Percentiles rank a stretch among this genome's conserved stretches.
These are phyloP conservation scores for Philopedon plagiatum DNA, from an alignment of 2,888 invertebrate genomes.

Conservation along the genomic window DNA sequence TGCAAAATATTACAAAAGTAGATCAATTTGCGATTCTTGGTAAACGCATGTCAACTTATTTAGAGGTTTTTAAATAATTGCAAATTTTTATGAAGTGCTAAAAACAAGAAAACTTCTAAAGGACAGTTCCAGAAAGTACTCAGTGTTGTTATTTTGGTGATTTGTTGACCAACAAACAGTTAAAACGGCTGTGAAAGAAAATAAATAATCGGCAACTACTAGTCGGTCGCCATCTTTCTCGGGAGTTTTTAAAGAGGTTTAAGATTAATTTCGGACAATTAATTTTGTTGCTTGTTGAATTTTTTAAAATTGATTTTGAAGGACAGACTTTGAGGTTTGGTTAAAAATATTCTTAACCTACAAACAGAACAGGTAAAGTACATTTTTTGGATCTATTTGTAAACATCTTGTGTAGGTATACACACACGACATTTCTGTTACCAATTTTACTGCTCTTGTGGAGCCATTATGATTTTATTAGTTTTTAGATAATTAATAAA, in stretches of 20 bases:
- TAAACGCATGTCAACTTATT: constrained; percentile 54
- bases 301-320: not conserved
- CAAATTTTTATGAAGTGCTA: constrained; percentile 51
- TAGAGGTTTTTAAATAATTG: constrained; percentile 62
- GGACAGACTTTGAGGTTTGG: not conserved
- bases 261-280: constrained; percentile 26
- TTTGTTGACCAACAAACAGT: constrained; percentile 66
- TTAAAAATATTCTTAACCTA: constrained; percentile 1
- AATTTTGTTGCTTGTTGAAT: constrained; percentile 7
- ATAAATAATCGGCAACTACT: constrained; percentile 70
- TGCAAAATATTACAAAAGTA: constrained; percentile 69
- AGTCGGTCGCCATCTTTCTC: constrained; percentile 75
- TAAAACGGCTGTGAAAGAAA: constrained; percentile 69
- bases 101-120: constrained; percentile 16
- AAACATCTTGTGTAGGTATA: constrained; percentile 20
- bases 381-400: constrained; percentile 18
- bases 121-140: constrained; percentile 10
- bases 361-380: constrained; percentile 7
- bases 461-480: constrained; percentile 55
- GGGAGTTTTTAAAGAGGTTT: constrained; percentile 68
- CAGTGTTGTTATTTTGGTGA: constrained; percentile 58
- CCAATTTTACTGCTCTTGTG: constrained; percentile 62
- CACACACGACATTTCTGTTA: constrained; percentile 58
- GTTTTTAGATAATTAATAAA: constrained; percentile 9
- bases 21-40: constrained; percentile 68